Base-by-base conservation (phyloP, 2,113 vertebrate genomes). In the Hydropotes inermis region DNA sequence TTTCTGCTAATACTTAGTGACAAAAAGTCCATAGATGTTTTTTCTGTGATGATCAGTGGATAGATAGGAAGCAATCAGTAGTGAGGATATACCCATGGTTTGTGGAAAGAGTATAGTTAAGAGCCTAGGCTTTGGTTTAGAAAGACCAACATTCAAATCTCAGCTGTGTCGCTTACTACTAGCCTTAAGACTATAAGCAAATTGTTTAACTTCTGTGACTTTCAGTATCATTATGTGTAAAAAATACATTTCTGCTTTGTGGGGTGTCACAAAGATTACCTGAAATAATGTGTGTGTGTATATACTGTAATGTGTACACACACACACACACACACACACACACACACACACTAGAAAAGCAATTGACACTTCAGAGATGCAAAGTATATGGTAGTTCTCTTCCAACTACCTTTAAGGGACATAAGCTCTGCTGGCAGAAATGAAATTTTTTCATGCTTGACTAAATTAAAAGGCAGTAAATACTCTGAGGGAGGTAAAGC, bases 381-480 rank as follows among this genome's bases (percentile, higher is more conserved):
- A 83, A 95, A 97, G 30, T 97, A 89, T 92, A 47, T 86, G 28
- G 91, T 96, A 90, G 33, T 82, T 97, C 25, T 54, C 47, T 67
- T 87, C 45, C n/a, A 60, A 3, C 36, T 93, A 43, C 11, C 19
- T 81, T 78, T 93, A 96, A 84, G 21, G 15, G 16, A 54, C 52
- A 74, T 96, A 78, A 93, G 45, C 52, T 95, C 25, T 84, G 14
- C 60, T 50, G 91, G 28, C 21, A 94, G 25, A 96, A 95, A 79
- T 84, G 33, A 96, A 87, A 27, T 47, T 52, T 89, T 93, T 81
- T 91, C 30, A 84, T 70, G n/a, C 45, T 92, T 88, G 74, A 36
- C 64, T 94, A 64, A 88, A 95, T 84, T 91, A 45, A 45, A 97
- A 70, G 10, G 52, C 60, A 96, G 6, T 86, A 67, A 87, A 5